Evolutionary conservation across 2,888 invertebrate species (phyloP), one percentile per base, ranked within the genome.

Genomic region (Perithous albicinctus): DNA sequence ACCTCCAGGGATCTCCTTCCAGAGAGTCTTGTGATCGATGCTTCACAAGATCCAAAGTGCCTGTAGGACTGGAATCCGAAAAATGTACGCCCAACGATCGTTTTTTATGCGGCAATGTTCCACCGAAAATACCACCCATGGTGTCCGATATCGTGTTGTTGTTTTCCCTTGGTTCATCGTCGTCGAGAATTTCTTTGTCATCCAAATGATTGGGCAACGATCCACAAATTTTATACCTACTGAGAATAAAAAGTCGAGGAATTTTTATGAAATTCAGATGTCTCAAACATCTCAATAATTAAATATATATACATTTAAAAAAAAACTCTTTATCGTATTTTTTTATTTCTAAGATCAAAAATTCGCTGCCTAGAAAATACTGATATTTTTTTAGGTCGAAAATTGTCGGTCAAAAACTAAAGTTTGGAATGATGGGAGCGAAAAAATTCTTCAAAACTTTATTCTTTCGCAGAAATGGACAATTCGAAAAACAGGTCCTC

Each of bases 141-240:
- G 89, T 91, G 63, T 92, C 91, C 23, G 89, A 88, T 83, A 92
- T 89, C 85, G 90, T 89, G 88, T 94, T 94, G 86, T 95, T 95
- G 87, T 95, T 95, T 70, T 94, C 94, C 76, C 94, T 92, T 38
- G 89, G 83, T 56, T 89, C 87, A 67, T 94, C 94, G 83, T 95
- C 94, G 69, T 88, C 88, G 73, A 89, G 74, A 15, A 94, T 90
- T 86, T 95, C 94, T 86, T 95, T 93, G 90, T 95, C 94, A 66
- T 95, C 96, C 88, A 96, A 93, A 89, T 96, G 96, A 93, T 96
- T 96, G 8, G 96, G 96, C 86, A 96, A 91, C 48, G 96, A 96
- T 80, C 94, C 94, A 88, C 94, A 94, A 82, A 94, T 92, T 88
- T 93, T 93, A 87, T 93, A 93, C 85, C 93, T 91, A 85, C 67